Percentiles rank a stretch among this genome's conserved stretches.
These are phyloP conservation scores for Vidua chalybeata DNA, from an alignment of 2,113 vertebrate genomes.

Conservation along the genomic window DNA sequence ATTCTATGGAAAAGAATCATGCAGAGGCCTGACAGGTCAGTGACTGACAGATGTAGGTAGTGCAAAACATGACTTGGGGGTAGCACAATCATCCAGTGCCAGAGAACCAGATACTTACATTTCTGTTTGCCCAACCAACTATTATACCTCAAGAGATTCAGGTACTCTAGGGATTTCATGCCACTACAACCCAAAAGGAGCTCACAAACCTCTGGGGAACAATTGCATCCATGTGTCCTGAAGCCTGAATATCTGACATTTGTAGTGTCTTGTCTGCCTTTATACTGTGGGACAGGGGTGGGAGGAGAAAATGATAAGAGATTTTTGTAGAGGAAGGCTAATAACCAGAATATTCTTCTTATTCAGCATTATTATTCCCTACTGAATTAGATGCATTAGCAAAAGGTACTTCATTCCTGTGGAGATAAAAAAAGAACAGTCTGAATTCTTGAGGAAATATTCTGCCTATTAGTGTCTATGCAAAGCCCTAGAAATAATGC, in stretches of 20 bases:
- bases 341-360: constrained; percentile 16
- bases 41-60: neutral
- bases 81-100: neutral
- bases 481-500: neutral
- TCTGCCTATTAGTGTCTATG: neutral
- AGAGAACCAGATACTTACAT: neutral
- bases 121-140: neutral
- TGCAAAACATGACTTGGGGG: neutral
- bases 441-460: constrained; percentile 18
- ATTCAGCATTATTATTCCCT: constrained; percentile 34
- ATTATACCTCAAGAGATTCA: neutral
- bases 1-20: neutral
- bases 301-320: neutral
- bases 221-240: neutral
- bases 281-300: neutral
- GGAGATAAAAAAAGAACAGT: constrained; percentile 10
- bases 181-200: neutral
- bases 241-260: neutral
- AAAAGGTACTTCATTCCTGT: constrained; percentile 2
- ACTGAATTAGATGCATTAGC: constrained; percentile 19
- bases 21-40: neutral
- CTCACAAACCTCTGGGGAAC: neutral
- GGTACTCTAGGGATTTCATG: neutral
- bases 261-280: constrained; percentile 9
- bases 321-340: neutral